Percentiles rank a stretch among this genome's conserved stretches.
phyloP scores from a whole-genome alignment of 2,113 vertebrate species.

The Neogobius melanostomus region DNA sequence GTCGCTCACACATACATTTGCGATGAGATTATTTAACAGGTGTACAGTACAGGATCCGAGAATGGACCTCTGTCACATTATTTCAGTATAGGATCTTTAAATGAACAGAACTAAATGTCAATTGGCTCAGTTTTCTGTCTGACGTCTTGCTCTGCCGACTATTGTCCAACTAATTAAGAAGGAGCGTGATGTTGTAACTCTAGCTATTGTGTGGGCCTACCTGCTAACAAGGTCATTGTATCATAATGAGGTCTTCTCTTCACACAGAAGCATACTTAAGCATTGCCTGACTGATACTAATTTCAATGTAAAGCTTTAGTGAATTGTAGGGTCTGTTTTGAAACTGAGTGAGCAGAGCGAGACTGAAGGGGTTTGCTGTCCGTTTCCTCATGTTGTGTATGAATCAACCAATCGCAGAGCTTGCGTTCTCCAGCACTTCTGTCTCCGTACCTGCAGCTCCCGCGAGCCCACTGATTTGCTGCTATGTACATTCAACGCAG shows the following conservation, averaged over 20 bases:
- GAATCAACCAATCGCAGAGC: too few species aligned
- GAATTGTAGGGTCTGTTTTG: background rate
- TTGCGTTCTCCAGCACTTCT: too few species aligned
- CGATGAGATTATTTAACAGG: background rate
- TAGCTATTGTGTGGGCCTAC: background rate
- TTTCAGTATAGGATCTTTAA: too few species aligned
- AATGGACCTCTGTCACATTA: too few species aligned
- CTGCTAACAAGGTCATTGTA: background rate
- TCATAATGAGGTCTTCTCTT: background rate
- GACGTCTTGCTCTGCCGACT: background rate
- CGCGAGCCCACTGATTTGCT: too few species aligned
- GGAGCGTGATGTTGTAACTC: background rate
- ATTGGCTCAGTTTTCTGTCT: background rate
- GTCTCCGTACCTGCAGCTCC: too few species aligned
- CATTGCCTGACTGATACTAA: background rate
- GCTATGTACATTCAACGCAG: too few species aligned
- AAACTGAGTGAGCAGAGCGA: background rate
- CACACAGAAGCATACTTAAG: background rate
- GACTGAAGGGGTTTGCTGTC: too few species aligned
- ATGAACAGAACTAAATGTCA: background rate
- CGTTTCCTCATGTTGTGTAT: too few species aligned
- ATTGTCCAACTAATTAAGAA: background rate
- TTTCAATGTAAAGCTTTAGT: background rate
- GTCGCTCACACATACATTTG: constrained; percentile 14
- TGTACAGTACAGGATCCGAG: too few species aligned